Base-by-base conservation (phyloP, 2,888 invertebrate genomes). In the Limnephilus marmoratus region DNA sequence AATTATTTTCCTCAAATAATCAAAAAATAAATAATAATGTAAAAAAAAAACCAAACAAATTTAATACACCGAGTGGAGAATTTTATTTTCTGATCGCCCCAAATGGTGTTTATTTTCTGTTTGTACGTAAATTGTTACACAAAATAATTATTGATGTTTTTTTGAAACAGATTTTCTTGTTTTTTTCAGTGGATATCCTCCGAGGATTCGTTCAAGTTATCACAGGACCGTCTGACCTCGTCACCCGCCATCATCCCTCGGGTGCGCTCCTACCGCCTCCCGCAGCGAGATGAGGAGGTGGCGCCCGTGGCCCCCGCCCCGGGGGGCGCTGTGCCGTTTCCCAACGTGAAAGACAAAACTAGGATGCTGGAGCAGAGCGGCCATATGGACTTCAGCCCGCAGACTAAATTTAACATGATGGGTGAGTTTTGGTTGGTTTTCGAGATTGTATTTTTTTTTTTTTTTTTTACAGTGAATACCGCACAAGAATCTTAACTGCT, bases 161-260 rank as follows among this genome's bases (percentile, higher is more conserved):
- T 82, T 29, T 29, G 1, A 31, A 82, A 29, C 13, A 81, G 2
- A 7, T 31, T 34, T 85, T 34, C 13, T 83, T 88, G 68, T 81
- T 90, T 89, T 81, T 93, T 90, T 18, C 95, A 96, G 96, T 96
- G 96, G 96, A 96, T 96, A 93, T 96, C 96, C 0, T 95, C 95
- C 2, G 96, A 96, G 94, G 96, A 96, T 94, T 96, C 96, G 90
- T 95, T 95, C 13, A 95, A 95, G 92, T 96, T 96, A 95, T 95
- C 95, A 81, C 94, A 95, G 31, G 96, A 96, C 92, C 95, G 95
- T 94, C 94, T 96, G 80, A 96, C 81, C 37, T 80, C 88, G 18
- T 31, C 96, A 0, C 96, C 96, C 13, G 94, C 96, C 91, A 96
- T 96, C 93, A 96, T 96, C 90, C 96, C 96, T 0, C 95, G 96